phyloP scores from a whole-genome alignment of 2,888 invertebrate genomes.

The Linyphia triangularis region DNA sequence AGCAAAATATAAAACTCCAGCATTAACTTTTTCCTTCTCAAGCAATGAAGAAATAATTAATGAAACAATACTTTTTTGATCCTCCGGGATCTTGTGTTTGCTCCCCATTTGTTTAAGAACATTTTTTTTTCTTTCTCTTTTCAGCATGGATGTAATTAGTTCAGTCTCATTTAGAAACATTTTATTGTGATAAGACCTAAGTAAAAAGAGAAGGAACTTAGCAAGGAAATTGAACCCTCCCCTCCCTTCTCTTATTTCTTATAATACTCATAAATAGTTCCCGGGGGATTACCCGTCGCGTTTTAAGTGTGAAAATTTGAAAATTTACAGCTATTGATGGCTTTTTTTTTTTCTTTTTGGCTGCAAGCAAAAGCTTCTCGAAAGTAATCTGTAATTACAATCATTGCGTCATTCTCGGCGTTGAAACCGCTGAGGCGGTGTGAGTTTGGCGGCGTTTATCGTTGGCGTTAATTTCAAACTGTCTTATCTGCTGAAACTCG shows the following conservation, averaged over 20 bases:
- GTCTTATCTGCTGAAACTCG: background rate
- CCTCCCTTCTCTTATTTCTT: background rate
- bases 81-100: constrained; percentile 38
- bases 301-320: constrained; percentile 39
- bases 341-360: background rate
- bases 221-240: constrained; percentile 9
- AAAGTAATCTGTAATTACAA: constrained; percentile 45
- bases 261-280: constrained; percentile 45
- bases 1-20: constrained; percentile 37
- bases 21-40: constrained; percentile 35
- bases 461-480: constrained; percentile 23
- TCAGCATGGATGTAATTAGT: constrained; percentile 32
- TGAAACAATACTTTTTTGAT: constrained; percentile 67
- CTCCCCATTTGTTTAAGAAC: background rate
- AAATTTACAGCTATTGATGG: constrained; percentile 23
- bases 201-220: background rate
- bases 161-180: constrained; percentile 50
- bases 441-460: constrained; percentile 20
- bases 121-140: background rate
- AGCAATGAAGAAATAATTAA: constrained; percentile 60
- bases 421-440: constrained; percentile 1
- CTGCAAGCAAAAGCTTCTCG: background rate
- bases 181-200: background rate
- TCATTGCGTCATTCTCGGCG: constrained; percentile 12
- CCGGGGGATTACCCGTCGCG: constrained; percentile 40